Evolutionary conservation across 2,797 vertebrate genomes (phyloP).

Genomic region (Dromococcyx pavoninus): DNA sequence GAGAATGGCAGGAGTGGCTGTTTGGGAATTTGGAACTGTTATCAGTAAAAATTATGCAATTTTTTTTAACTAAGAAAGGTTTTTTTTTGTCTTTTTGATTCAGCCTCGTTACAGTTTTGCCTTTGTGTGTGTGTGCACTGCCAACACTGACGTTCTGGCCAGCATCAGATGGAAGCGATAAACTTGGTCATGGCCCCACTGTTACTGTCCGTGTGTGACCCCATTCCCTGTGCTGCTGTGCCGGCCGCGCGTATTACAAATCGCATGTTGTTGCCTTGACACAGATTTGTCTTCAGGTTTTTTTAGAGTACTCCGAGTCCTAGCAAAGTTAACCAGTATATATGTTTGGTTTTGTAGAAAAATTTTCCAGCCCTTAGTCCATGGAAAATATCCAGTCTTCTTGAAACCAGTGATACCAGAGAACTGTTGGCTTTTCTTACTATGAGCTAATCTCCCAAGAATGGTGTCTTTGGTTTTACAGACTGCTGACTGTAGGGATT

Average conservation of each 20-base stretch:
- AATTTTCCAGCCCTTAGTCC: not conserved
- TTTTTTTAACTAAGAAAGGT: not conserved
- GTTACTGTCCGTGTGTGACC: not conserved
- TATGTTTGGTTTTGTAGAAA: conserved; percentile 32
- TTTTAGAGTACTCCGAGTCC: not conserved
- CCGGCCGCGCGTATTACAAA: not conserved
- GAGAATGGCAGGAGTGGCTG: not conserved
- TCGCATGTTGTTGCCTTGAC: not conserved
- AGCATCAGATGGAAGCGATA: not conserved
- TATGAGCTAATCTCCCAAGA: conserved; percentile 48
- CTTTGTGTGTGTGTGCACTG: not conserved
- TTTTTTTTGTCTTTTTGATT: not conserved
- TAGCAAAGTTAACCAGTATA: conserved; percentile 31
- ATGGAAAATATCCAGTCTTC: conserved; percentile 27
- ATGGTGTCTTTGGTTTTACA: conserved; percentile 62
- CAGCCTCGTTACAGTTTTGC: not conserved
- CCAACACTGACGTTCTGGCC: not conserved
- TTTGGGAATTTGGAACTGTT: not conserved
- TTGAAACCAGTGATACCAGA: conserved; percentile 36
- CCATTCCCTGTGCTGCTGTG: not conserved
- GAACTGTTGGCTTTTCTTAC: conserved; percentile 47
- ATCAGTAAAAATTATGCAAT: not conserved
- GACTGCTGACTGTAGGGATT: conserved; percentile 44
- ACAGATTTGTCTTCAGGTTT: not conserved
- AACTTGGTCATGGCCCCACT: not conserved